Evolutionary conservation across 2,888 invertebrate species (phyloP).

Genomic region (Argyresthia albistria): DNA sequence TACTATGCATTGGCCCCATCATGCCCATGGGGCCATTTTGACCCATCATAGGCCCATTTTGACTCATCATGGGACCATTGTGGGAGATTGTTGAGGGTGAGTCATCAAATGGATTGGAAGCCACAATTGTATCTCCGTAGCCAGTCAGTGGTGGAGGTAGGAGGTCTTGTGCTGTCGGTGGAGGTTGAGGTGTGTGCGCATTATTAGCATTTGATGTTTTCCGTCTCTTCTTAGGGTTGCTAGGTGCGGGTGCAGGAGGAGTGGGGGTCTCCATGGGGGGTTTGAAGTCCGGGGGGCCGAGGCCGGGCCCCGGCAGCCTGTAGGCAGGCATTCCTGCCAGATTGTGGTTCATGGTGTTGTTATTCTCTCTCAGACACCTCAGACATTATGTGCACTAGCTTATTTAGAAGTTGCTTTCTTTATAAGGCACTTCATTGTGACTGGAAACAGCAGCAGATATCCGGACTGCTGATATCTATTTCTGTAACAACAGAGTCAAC

Average conservation of each 20-base stretch:
- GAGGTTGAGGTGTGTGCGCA: slow-evolving; percentile 76
- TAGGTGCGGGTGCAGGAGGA: slow-evolving; percentile 82
- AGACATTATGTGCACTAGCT: slow-evolving; percentile 35
- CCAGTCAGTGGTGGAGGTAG: slow-evolving; percentile 90
- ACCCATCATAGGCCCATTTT: slow-evolving; percentile 77
- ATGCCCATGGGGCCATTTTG: slow-evolving; percentile 79
- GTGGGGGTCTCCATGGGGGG: slow-evolving; percentile 79
- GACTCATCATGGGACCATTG: slow-evolving; percentile 75
- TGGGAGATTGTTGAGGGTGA: slow-evolving; percentile 78
- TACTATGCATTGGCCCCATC: slow-evolving; percentile 75
- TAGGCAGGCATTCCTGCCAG: slow-evolving; percentile 86
- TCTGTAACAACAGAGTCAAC: slow-evolving; percentile 50
- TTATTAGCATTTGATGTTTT: slow-evolving; percentile 83
- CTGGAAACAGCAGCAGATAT: slow-evolving; percentile 46
- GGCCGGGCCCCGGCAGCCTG: slow-evolving; percentile 80
- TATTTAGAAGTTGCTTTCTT: slow-evolving; percentile 17
- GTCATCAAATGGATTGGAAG: slow-evolving; percentile 96
- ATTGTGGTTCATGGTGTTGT: slow-evolving; percentile 81
- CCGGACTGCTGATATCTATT: slow-evolving; percentile 58
- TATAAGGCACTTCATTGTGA: slow-evolving; percentile 55
- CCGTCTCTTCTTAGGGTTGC: slow-evolving; percentile 89
- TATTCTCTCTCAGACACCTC: slow-evolving; percentile 46
- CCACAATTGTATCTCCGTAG: slow-evolving; percentile 94
- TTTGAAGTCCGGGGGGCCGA: slow-evolving; percentile 82
- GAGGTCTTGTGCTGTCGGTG: slow-evolving; percentile 83